phyloP scores from a whole-genome alignment of 2,113 vertebrate species.

The Chionis minor region DNA sequence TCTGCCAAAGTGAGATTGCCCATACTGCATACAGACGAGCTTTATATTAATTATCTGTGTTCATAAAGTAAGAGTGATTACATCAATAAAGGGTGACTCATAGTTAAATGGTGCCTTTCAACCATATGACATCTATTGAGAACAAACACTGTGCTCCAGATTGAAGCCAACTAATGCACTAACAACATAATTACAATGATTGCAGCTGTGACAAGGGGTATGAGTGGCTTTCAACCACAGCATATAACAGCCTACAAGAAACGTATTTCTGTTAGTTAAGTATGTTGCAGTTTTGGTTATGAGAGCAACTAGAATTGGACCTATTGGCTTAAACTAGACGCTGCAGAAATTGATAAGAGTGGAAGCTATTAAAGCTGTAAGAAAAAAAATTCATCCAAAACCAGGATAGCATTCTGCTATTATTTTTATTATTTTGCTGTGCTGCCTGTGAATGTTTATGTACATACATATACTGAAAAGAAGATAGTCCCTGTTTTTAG shows the following conservation, averaged over 20 bases:
- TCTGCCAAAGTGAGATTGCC: background rate
- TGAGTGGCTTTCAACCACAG: conserved; percentile 8
- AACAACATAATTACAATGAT: conserved; percentile 53
- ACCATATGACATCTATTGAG: conserved; percentile 30
- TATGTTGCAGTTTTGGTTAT: background rate
- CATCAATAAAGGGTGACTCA: conserved; percentile 66
- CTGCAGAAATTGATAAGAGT: background rate
- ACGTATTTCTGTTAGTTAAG: conserved; percentile 11
- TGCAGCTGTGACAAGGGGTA: conserved; percentile 31
- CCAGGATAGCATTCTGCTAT: background rate
- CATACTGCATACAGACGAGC: conserved; percentile 1
- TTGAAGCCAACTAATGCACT: conserved; percentile 50
- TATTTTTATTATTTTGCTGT: background rate
- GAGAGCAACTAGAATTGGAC: background rate
- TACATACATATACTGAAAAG: background rate
- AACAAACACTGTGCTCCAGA: conserved; percentile 47
- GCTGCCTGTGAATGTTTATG: background rate
- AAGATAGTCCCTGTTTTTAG: background rate
- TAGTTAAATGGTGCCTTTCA: conserved; percentile 64
- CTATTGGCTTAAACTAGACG: background rate
- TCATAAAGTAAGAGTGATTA: conserved; percentile 61
- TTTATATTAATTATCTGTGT: conserved; percentile 65
- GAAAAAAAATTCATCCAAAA: background rate
- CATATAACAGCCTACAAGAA: background rate
- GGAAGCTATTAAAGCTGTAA: background rate